Evolutionary conservation across 1,140 invertebrate genomes (phyloP).

Genomic region (Chironomus striatipennis): DNA sequence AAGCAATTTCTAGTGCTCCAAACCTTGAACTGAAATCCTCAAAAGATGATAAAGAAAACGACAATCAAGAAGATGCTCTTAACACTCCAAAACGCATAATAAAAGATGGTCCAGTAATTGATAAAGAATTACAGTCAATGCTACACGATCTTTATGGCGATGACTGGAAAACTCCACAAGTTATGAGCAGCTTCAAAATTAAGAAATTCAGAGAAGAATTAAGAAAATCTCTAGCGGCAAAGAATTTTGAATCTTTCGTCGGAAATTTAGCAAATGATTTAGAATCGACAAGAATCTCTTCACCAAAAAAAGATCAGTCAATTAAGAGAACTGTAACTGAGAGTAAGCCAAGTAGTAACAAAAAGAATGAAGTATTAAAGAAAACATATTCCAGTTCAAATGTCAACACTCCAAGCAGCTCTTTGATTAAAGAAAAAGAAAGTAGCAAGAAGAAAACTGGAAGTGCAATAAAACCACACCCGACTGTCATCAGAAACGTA

Average conservation of each 20-base stretch:
- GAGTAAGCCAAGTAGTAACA: slow-evolving; percentile 20
- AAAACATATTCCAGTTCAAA: slow-evolving; percentile 29
- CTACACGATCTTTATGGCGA: slow-evolving; percentile 45
- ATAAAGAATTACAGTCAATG: slow-evolving; percentile 40
- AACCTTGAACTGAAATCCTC: background rate
- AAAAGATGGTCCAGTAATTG: slow-evolving; percentile 25
- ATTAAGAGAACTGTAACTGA: slow-evolving; percentile 1
- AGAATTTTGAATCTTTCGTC: slow-evolving; percentile 25
- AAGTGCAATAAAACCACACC: background rate
- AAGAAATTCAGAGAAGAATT: slow-evolving; percentile 35
- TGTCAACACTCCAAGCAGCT: slow-evolving; percentile 26
- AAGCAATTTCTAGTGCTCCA: slow-evolving; percentile 29
- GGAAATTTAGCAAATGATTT: slow-evolving; percentile 31
- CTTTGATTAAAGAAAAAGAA: slow-evolving; percentile 24
- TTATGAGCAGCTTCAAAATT: slow-evolving; percentile 30
- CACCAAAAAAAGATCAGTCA: slow-evolving; percentile 27
- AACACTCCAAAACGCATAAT: background rate
- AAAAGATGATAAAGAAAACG: background rate
- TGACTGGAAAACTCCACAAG: slow-evolving; percentile 42
- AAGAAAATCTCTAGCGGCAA: slow-evolving; percentile 27
- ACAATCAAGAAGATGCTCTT: background rate
- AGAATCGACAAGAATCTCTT: slow-evolving; percentile 33
- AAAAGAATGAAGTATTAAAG: slow-evolving; percentile 21
- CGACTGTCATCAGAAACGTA: background rate
- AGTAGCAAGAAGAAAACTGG: background rate